A percentile compares a stretch with the other conserved stretches of the same genome.
These are phyloP conservation scores for Malurus melanocephalus DNA, from an alignment of 2,113 vertebrate species.

Conservation along the genomic window DNA sequence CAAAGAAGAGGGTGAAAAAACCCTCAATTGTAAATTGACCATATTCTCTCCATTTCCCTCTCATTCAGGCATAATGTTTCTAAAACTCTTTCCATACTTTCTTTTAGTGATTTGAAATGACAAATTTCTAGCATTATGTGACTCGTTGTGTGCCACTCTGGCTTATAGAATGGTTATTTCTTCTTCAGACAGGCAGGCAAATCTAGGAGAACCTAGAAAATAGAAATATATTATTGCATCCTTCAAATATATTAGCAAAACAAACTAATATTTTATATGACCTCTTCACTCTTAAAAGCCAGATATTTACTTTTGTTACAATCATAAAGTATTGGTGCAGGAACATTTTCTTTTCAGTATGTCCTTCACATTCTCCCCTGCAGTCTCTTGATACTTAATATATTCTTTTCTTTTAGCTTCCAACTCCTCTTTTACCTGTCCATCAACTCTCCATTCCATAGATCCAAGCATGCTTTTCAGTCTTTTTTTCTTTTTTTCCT, in stretches of 20 bases:
- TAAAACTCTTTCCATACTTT: not conserved
- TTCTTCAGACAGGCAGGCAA: not conserved
- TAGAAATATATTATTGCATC: not conserved
- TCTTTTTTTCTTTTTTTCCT: constrained; percentile 8
- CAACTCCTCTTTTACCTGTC: constrained; percentile 59
- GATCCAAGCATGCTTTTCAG: constrained; percentile 49
- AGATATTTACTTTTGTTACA: constrained; percentile 14
- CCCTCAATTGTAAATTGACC: not conserved
- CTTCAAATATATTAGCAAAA: constrained; percentile 3
- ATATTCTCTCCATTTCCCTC: not conserved
- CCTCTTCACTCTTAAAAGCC: constrained; percentile 9
- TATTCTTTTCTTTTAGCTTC: constrained; percentile 55
- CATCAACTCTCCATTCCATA: constrained; percentile 55
- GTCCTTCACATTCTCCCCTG: constrained; percentile 40
- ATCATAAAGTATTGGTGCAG: not conserved
- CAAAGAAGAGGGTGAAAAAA: not conserved
- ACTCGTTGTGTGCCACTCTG: not conserved
- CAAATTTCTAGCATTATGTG: not conserved
- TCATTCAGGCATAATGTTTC: not conserved
- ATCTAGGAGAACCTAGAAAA: not conserved
- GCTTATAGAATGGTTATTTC: not conserved
- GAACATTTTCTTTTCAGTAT: constrained; percentile 25
- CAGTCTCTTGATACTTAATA: constrained; percentile 42
- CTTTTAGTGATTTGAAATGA: not conserved
- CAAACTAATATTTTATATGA: constrained; percentile 18